Base-by-base conservation (phyloP, 2,888 invertebrate genomes). In the Heliconius ismenius region DNA sequence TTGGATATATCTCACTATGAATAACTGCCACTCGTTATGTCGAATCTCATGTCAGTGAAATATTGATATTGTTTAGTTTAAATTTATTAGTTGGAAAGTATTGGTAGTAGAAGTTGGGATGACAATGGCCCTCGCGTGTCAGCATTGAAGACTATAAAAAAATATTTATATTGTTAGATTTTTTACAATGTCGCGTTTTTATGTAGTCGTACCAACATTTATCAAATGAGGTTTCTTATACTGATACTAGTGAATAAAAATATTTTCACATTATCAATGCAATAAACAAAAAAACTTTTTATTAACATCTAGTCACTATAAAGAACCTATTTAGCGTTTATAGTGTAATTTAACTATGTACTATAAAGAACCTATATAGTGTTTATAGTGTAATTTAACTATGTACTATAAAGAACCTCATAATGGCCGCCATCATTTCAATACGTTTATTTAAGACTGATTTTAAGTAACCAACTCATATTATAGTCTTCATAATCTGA, bases 381-480 rank as follows among this genome's bases (percentile, higher is more conserved):
- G 32, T 69, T 28, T 54, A 32, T 32, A 26, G 21, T 54, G 26
- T 54, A 11, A 10, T n/a, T 13, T 67, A 6, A 15, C 24, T 24
- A 3, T 39, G 36, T 49, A n/a, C 24, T 83, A 83, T 83, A 83
- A 21, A 58, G 26, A 39, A 58, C n/a, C 39, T 73, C 39, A 43
- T 15, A 32, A 65, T 64, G 58, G 63, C 74, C 60, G 69, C 26
- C 54, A 69, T 69, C 32, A 72, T 70, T 74, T 78, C 76, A 69
- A 74, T 81, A 73, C 67, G 76, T 85, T 86, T 86, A 84, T 91
- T 92, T 91, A 90, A 89, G 93, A 93, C 93, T 93, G 93, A 93
- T 93, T 93, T 93, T 93, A 90, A 88, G 92, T 92, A 92, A 91
- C 89, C 85, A 84, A 86, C 21, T 64, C 75, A 83, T 28, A 26